Conservation (phyloP, 2,888 invertebrate genomes). For the Nipponacmea schrenckii region DNA sequence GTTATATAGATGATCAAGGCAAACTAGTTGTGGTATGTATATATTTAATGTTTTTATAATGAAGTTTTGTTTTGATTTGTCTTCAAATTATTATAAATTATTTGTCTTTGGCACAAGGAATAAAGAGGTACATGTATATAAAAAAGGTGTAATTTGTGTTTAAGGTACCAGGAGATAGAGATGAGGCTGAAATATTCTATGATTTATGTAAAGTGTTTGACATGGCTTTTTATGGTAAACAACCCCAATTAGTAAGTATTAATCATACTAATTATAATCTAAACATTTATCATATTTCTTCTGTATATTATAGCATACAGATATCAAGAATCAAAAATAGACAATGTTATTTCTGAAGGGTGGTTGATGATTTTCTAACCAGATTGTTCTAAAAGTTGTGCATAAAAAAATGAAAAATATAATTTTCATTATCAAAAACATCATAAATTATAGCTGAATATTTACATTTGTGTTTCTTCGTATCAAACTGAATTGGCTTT, state of each 20-base stretch:
- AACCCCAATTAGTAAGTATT: slow-evolving; percentile 26
- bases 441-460: too few relatives aligned
- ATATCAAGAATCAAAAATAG: too few relatives aligned
- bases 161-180: slow-evolving; percentile 58
- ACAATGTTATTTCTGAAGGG: too few relatives aligned
- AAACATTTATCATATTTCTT: neutral
- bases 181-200: slow-evolving; percentile 51
- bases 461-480: too few relatives aligned
- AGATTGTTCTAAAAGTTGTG: too few relatives aligned
- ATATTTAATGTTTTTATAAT: neutral
- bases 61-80: neutral
- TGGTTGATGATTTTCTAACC: too few relatives aligned
- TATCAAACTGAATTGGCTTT: too few relatives aligned
- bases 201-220: slow-evolving; percentile 52
- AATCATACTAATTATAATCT: neutral
- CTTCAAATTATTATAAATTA: neutral
- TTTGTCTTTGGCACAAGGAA: neutral
- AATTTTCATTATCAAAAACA: too few relatives aligned
- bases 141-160: slow-evolving; percentile 17
- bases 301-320: neutral
- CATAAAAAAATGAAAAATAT: too few relatives aligned
- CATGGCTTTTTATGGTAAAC: slow-evolving; percentile 48
- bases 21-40: slow-evolving; percentile 60
- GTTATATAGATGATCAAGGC: slow-evolving; percentile 55
- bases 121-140: slow-evolving; percentile 24